Base-by-base conservation (phyloP, 1,140 invertebrate genomes). In the Brachionus plicatilis region DNA sequence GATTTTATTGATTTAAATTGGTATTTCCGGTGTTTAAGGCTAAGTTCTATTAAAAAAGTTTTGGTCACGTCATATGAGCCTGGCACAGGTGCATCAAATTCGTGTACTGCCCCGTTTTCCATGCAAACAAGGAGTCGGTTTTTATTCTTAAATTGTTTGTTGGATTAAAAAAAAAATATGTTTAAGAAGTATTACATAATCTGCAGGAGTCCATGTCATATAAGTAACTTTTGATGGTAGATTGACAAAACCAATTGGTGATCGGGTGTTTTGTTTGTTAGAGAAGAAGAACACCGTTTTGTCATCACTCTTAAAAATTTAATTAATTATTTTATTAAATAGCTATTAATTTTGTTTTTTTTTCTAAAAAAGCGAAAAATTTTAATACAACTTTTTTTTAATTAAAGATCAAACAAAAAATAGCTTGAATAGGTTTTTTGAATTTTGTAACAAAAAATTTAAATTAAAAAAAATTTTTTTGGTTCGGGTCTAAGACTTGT, bases 1-100 rank as follows among this genome's bases (percentile, higher is more conserved):
- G 88, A 90, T 85, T 90, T 90, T 84, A 89, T 86, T 85, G 88
- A 89, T 65, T 87, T 87, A 82, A 90, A 90, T 37, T 84, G 83
- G 85, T 86, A 88, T 6, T 70, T 84, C 45, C 85, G 86, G n/a
- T 86, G 87, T 17, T 86, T 84, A n/a, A 90, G 86, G 2, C 86
- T 86, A 7, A 56, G 43, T 17, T 85, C 86, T 6, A 90, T 88
- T 83, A 88, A 85, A 85, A 86, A 90, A 2, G 88, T 86, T 56
- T 88, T 87, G 11, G 87, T 86, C 3, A 88, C 88, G 79, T 90
- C 88, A 85, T 89, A 87, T 24, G 86, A 87, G 5, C 85, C 86
- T 1, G 85, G 85, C 8, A 88, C 86, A 43, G 89, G 89, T 29
- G 86, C 85, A 29, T 88, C 88, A 29, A 89, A 84, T 78, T 90